Base-by-base conservation (phyloP, 1,140 invertebrate genomes). In the Nilaparvata lugens region DNA sequence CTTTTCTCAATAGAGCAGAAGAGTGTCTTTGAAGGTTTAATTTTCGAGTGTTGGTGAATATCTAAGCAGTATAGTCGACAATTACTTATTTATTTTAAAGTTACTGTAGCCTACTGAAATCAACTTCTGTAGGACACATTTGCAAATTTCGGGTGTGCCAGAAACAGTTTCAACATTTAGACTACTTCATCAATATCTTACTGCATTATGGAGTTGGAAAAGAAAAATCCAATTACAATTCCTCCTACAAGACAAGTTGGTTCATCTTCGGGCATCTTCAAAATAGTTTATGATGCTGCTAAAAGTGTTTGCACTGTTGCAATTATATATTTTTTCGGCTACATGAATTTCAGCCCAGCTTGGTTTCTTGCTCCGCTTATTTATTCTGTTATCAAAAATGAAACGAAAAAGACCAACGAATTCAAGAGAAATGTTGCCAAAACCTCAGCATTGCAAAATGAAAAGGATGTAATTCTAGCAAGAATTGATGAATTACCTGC, bases 401-500 rank as follows among this genome's bases (percentile, higher is more conserved):
- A 93, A 73, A 84, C 86, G 78, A 82, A 82, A 45, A 84, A 83
- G 70, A 82, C 88, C 53, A 86, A 82, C 64, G 82, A 90, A 66
- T 79, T 86, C 52, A 84, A 83, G 68, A 81, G 91, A 65, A 82
- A 85, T 63, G 81, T 91, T 58, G 87, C 91, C 23, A 89, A 93
- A 75, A 83, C 86, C 13, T 82, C 86, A 16, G 88, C 89, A 9
- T 71, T 86, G 67, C 78, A 83, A 16, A 87, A 87, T 63, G 93
- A 96, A 75, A 92, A 93, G 75, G 86, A 90, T 66, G 82, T 93
- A 21, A 89, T 97, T 58, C 76, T 91, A 48, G 90, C 86, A 2
- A 77, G 87, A 69, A 81, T 96, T 60, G 84, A 92, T 69, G 92
- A 95, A 77, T 75, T 97, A 64, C 93, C 93, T 5, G 88, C 91